phyloP scores from a whole-genome alignment of 2,888 invertebrate genomes.

The Lordiphosa andalusiaca region DNA sequence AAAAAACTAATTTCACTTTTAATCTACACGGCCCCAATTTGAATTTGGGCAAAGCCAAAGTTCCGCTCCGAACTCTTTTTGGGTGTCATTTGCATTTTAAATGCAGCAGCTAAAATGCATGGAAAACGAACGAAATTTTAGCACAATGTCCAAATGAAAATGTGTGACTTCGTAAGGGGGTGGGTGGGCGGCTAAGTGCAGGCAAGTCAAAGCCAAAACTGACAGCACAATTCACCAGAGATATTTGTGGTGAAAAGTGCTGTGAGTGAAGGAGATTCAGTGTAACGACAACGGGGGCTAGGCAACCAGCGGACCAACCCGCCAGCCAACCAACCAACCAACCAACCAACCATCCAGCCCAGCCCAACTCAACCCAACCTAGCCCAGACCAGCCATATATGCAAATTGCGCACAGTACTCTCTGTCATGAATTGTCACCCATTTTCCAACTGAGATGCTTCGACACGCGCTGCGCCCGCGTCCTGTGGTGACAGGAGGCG shows the following conservation, averaged over 20 bases:
- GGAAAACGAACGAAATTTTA: conserved; percentile 29
- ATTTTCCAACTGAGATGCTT: conserved; percentile 73
- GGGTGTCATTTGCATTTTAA: conserved; percentile 66
- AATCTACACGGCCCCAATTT: conserved; percentile 39
- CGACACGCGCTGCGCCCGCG: conserved; percentile 56
- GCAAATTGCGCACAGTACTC: conserved; percentile 71
- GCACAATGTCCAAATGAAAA: conserved; percentile 29
- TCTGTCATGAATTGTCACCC: conserved; percentile 73
- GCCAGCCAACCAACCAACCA: too few relatives aligned
- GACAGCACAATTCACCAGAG: conserved; percentile 49
- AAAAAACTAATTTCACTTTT: conserved; percentile 57
- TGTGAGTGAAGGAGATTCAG: neutral
- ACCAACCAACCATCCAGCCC: conserved; percentile 26
- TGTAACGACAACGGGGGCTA: neutral
- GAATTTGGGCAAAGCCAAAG: conserved; percentile 31
- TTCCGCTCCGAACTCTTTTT: conserved; percentile 7
- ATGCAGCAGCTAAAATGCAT: conserved; percentile 29
- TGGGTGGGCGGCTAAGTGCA: conserved; percentile 24
- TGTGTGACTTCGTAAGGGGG: neutral
- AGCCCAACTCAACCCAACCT: too few relatives aligned
- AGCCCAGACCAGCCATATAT: conserved; percentile 53
- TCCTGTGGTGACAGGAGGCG: conserved; percentile 21
- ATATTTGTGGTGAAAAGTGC: conserved; percentile 34
- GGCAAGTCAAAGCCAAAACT: conserved; percentile 40
- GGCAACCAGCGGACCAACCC: neutral